These are phyloP conservation scores for Pogonognathellus flavescens DNA, from an alignment of 1,140 invertebrate genomes.

Conservation along the genomic window DNA sequence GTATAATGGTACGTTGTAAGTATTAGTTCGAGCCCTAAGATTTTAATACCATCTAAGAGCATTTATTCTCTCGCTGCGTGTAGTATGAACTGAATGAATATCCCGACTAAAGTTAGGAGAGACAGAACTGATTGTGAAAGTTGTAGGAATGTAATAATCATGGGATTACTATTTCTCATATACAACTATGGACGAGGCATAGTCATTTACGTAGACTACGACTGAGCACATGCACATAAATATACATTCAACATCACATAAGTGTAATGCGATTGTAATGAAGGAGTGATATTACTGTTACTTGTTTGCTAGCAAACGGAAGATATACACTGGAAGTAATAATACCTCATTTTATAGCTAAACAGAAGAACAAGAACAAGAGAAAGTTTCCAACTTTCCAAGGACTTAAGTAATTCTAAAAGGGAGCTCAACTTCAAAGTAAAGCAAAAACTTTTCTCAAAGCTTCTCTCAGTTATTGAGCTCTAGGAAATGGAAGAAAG, in stretches of 20 bases:
- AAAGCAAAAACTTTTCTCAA: conserved; percentile 34
- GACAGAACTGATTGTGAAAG: conserved; percentile 47
- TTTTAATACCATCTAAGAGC: conserved; percentile 49
- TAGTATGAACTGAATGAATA: conserved; percentile 6
- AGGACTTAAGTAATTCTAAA: conserved; percentile 41
- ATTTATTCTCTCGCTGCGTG: conserved; percentile 12
- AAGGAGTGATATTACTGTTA: conserved; percentile 29
- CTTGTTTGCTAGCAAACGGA: neutral
- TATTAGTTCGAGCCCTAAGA: conserved; percentile 29
- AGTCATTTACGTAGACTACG: neutral
- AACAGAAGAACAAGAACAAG: conserved; percentile 34
- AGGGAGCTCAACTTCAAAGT: conserved; percentile 46
- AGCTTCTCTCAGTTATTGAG: conserved; percentile 18
- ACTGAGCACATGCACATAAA: conserved; percentile 9
- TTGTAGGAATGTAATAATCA: conserved; percentile 47
- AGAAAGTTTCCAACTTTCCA: conserved; percentile 48
- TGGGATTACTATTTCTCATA: conserved; percentile 16
- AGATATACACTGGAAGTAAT: no score
- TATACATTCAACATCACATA: conserved; percentile 22
- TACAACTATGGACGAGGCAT: conserved; percentile 2
- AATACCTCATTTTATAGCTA: neutral
- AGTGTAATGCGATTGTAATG: conserved; percentile 44
- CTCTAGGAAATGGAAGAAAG: conserved; percentile 40
- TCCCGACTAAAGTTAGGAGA: conserved; percentile 8
- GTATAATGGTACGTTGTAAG: conserved; percentile 10